Conservation (phyloP, 2,888 invertebrate species). For the Orchesella flavescens region DNA sequence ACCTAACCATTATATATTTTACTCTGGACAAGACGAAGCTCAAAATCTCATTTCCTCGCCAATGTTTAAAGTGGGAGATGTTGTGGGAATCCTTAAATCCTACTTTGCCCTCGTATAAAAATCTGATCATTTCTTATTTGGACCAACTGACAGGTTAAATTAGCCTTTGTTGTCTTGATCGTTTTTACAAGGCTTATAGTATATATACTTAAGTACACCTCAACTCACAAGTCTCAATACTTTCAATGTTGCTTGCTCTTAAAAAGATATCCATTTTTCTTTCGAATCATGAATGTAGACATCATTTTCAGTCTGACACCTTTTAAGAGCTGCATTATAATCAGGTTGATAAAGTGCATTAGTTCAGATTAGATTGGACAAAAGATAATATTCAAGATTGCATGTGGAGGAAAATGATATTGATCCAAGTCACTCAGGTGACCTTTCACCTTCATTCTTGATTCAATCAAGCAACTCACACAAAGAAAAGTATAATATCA, state of each 20-base stretch:
- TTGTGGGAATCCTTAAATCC: no score
- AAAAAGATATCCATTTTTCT: constrained; percentile 12
- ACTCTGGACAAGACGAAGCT: neutral
- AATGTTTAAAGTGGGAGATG: no score
- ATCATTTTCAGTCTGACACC: constrained; percentile 1
- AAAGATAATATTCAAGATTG: constrained; percentile 11
- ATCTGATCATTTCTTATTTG: constrained; percentile 39
- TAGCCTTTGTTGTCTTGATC: neutral
- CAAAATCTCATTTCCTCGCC: neutral
- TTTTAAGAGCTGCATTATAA: neutral
- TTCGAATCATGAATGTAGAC: no score
- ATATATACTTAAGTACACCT: no score
- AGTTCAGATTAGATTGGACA: neutral
- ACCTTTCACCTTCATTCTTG: constrained; percentile 49
- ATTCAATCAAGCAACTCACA: constrained; percentile 55
- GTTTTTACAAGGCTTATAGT: no score
- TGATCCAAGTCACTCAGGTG: constrained; percentile 28
- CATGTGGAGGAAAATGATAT: constrained; percentile 23
- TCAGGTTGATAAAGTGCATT: no score
- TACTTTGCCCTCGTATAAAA: no score
- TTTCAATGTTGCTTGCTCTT: no score
- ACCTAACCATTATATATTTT: neutral
- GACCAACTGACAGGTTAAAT: constrained; percentile 35
- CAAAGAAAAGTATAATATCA: no score
- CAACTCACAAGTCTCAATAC: no score